Percentiles rank a stretch among this genome's conserved stretches.
Conservation (phyloP, 1,140 invertebrate species). For the Frieseomelitta varia region DNA sequence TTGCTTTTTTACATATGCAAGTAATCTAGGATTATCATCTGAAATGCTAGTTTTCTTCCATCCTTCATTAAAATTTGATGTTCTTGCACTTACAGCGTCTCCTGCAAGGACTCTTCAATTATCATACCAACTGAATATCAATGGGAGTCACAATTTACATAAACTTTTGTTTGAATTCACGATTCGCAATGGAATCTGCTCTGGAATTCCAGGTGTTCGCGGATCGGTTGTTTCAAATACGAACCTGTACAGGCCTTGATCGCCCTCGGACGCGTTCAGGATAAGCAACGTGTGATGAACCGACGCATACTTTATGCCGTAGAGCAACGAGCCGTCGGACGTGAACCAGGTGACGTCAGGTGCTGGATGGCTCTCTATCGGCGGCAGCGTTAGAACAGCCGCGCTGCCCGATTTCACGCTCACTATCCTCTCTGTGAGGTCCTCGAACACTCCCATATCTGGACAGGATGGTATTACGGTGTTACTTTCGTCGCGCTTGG, state of each 20-base stretch:
- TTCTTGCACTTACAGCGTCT: no score
- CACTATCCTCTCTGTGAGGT: constrained; percentile 86
- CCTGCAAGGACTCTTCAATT: no score
- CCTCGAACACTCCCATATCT: constrained; percentile 93
- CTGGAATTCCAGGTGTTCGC: neutral
- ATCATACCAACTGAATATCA: no score
- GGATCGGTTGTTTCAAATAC: constrained; percentile 14
- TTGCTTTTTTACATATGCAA: no score
- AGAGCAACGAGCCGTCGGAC: constrained; percentile 86
- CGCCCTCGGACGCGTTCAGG: constrained; percentile 87
- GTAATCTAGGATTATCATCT: no score
- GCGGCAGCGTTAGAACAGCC: constrained; percentile 90
- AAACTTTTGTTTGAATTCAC: neutral
- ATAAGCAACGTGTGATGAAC: constrained; percentile 88
- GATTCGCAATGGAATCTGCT: neutral
- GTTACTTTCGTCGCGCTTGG: neutral
- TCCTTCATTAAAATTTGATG: no score
- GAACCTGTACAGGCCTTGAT: constrained; percentile 89
- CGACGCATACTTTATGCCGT: constrained; percentile 92
- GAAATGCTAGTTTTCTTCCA: no score
- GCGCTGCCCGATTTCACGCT: constrained; percentile 90
- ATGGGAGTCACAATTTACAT: neutral
- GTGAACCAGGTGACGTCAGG: constrained; percentile 93
- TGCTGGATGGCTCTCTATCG: constrained; percentile 90
- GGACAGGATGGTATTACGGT: constrained; percentile 29